Base-by-base conservation (phyloP, 2,888 invertebrate species). In the Rapana venosa region DNA sequence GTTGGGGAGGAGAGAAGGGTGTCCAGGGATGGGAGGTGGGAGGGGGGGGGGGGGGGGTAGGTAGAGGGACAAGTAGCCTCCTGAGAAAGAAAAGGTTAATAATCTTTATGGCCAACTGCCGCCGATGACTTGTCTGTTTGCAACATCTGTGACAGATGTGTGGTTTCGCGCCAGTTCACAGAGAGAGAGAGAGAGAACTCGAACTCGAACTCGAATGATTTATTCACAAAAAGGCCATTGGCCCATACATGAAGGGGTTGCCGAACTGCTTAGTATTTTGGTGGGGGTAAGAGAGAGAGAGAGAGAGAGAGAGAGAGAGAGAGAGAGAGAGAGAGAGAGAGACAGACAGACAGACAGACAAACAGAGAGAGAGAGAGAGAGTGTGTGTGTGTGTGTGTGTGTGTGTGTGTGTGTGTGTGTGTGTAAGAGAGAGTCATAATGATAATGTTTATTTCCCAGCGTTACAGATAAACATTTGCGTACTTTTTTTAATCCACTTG, bases 291-390 rank as follows among this genome's bases (percentile, higher is more conserved):
- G 47, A 47, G 47, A 47, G 47, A 47, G 47, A 47, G 47, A 47
- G 47, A 47, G 47, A 47, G 47, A 47, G 47, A 47, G 47, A 17
- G 66, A 74, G 6, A 74, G 6, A 74, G 30, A 74, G 11, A 74
- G 74, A 74, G 26, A 2, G 30, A 74, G 74, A 74, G 74, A 74
- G 74, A 74, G 74, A 74, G 11, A 74, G 74, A 74, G 26, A 74
- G 74, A 74, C 8, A n/a, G n/a, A 35, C 6, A 81, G 36, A 35
- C 6, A 81, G 81, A 81, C 5, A 81, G 81, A 81, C 35, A 36
- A 17, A 81, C 35, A 36, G 81, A 83, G 81, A 81, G 32, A 81
- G 32, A 81, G 22, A 81, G 81, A 81, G 81, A 81, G 81, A 81
- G 13, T 5, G 15, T 77, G 77, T 77, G 22, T 5, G 77, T 77